These are phyloP conservation scores for Hydropsyche betteni DNA, from an alignment of 2,888 invertebrate genomes.

Conservation along the genomic window DNA sequence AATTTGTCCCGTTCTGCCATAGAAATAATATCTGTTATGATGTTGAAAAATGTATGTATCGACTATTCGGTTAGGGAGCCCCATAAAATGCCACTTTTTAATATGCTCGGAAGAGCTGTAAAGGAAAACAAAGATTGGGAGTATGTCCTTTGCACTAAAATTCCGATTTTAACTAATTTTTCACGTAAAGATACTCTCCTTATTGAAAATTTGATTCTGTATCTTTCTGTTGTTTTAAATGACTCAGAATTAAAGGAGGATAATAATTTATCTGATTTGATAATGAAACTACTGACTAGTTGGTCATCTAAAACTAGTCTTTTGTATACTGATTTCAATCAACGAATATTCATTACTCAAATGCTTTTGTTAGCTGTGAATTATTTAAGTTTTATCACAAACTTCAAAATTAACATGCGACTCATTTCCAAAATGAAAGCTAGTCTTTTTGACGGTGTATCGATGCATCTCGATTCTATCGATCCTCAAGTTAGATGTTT, in stretches of 20 bases:
- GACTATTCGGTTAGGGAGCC: slow-evolving; percentile 55
- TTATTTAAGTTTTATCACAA: slow-evolving; percentile 59
- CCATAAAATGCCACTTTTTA: slow-evolving; percentile 57
- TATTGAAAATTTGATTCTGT: slow-evolving; percentile 70
- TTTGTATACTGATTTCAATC: slow-evolving; percentile 71
- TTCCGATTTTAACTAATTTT: slow-evolving; percentile 67
- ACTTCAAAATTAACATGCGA: slow-evolving; percentile 56
- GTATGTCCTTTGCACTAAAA: slow-evolving; percentile 71
- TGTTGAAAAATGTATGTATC: slow-evolving; percentile 66
- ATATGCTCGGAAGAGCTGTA: slow-evolving; percentile 65
- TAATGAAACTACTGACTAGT: slow-evolving; percentile 67
- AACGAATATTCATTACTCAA: slow-evolving; percentile 77
- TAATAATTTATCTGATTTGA: slow-evolving; percentile 59
- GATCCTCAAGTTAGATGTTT: slow-evolving; percentile 69
- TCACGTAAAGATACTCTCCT: slow-evolving; percentile 62
- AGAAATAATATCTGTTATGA: slow-evolving; percentile 66
- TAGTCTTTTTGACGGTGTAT: slow-evolving; percentile 71
- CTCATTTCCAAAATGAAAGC: slow-evolving; percentile 60
- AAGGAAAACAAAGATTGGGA: slow-evolving; percentile 70
- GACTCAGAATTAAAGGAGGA: slow-evolving; percentile 56
- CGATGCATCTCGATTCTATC: slow-evolving; percentile 74
- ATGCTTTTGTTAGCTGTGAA: slow-evolving; percentile 69
- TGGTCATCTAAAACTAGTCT: slow-evolving; percentile 76
- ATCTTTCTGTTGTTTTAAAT: slow-evolving; percentile 63
- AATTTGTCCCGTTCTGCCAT: slow-evolving; percentile 69